These are phyloP conservation scores for Ichneumon xanthorius DNA, from an alignment of 2,888 invertebrate species.

Conservation along the genomic window DNA sequence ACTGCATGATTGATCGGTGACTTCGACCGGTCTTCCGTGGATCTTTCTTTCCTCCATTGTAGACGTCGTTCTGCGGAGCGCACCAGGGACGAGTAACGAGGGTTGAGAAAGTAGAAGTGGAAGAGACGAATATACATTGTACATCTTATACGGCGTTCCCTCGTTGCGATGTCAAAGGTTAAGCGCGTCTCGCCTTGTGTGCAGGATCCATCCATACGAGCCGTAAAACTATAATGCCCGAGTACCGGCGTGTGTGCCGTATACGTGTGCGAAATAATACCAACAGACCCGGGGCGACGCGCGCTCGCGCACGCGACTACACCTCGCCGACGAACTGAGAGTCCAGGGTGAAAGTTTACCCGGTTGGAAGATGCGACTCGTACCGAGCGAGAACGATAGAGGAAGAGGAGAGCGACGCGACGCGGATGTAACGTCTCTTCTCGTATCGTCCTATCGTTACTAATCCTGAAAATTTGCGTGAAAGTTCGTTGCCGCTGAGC, in stretches of 20 bases:
- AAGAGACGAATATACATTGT: slow-evolving; percentile 48
- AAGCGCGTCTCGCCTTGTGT: slow-evolving; percentile 73
- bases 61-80: neutral
- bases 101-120: slow-evolving; percentile 65
- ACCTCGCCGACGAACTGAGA: slow-evolving; percentile 42
- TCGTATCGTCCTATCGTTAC: slow-evolving; percentile 36
- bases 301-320: slow-evolving; percentile 48
- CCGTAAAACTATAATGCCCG: neutral
- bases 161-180: slow-evolving; percentile 75
- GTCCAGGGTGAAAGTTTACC: slow-evolving; percentile 64
- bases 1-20: slow-evolving; percentile 77
- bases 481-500: slow-evolving; percentile 38
- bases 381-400: neutral
- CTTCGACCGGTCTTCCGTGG: slow-evolving; percentile 52
- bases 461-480: slow-evolving; percentile 60
- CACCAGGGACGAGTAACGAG: slow-evolving; percentile 58
- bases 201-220: slow-evolving; percentile 51
- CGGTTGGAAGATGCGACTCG: slow-evolving; percentile 58
- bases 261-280: slow-evolving; percentile 31
- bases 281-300: slow-evolving; percentile 51
- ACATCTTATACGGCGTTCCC: slow-evolving; percentile 55
- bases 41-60: slow-evolving; percentile 44
- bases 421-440: slow-evolving; percentile 54
- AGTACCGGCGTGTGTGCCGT: neutral
- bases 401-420: slow-evolving; percentile 15